Evolutionary conservation across 2,888 invertebrate genomes (phyloP).

Genomic region (Creontiades dilutus): DNA sequence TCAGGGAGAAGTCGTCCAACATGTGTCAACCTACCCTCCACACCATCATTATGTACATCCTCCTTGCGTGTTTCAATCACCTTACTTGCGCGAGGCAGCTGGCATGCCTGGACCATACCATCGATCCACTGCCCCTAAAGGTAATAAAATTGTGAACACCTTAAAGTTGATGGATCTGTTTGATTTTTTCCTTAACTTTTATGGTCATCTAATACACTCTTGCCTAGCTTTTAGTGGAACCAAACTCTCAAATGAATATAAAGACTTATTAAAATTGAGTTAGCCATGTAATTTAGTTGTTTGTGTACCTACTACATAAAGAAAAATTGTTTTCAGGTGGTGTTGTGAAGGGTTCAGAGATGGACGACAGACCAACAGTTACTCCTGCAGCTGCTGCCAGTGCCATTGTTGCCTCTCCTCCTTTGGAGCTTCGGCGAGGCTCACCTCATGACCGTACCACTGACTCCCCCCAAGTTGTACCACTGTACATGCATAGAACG

Average conservation of each 20-base stretch:
- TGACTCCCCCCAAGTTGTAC: slow-evolving; percentile 85
- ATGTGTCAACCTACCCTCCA: slow-evolving; percentile 77
- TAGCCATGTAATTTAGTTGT: too few species aligned
- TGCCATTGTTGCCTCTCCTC: slow-evolving; percentile 73
- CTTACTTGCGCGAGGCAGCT: slow-evolving; percentile 80
- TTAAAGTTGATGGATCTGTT: too few species aligned
- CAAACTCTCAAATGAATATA: too few species aligned
- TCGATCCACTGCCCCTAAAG: slow-evolving; percentile 73
- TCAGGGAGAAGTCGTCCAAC: slow-evolving; percentile 79
- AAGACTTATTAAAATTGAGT: too few species aligned
- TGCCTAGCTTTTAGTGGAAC: too few species aligned
- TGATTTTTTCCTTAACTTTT: too few species aligned
- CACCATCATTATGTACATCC: slow-evolving; percentile 81
- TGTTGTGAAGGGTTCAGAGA: slow-evolving; percentile 60
- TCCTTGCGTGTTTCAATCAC: slow-evolving; percentile 81
- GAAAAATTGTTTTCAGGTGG: background rate
- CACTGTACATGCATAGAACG: slow-evolving; percentile 80
- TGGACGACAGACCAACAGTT: slow-evolving; percentile 57
- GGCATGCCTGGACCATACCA: slow-evolving; percentile 75
- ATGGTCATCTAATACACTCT: too few species aligned
- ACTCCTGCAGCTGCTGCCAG: slow-evolving; percentile 53
- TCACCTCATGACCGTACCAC: slow-evolving; percentile 83
- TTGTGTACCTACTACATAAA: too few species aligned
- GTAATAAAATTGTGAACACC: background rate
- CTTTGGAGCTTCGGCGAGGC: slow-evolving; percentile 75